Evolutionary conservation across 2,113 vertebrate genomes (phyloP), one percentile per base, ranked within the genome.

Genomic region (Jacana jacana): DNA sequence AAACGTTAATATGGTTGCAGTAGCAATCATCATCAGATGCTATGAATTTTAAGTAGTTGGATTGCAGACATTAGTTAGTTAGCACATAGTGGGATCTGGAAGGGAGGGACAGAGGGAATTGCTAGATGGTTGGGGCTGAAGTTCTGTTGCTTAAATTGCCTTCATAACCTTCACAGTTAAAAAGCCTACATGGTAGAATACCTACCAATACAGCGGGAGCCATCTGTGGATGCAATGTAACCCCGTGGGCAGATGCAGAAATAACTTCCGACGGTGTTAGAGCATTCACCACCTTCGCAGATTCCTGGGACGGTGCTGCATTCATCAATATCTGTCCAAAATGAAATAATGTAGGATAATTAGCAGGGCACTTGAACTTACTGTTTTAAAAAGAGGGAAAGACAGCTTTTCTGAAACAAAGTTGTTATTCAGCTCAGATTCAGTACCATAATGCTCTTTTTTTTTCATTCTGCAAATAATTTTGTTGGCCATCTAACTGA

Each of bases 231-330:
- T 86, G 98, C 96, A 78, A 98, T 90, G 65, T 98, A 99, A 78
- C 99, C 99, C 55, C 98, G 97, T 7, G 99, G 99, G 94, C 99
- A 99, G 93, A 98, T 93, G 95, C 99, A 99, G 77, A 99, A 99
- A 48, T 99, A 99, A 98, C 99, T 99, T 86, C 99, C 99, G 54
- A 98, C 98, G 0, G 99, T 99, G 97, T 99, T 99, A 88, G 99
- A 99, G 96, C 99, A 99, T 42, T 99, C 98, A 3, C 99, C 98
- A 3, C 98, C 98, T 37, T 99, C 99, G 91, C 99, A 99, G 75
- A 99, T 97, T 48, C 99, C 99, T 18, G 99, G 96, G 81, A 98
- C 97, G 85, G 98, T 94, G 88, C 98, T 98, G 98, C 99, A 99
- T 95, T 99, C 99, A 51, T 99, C 98, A n/a, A 99, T 98, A 96